A percentile compares a stretch with the other conserved stretches of the same genome.
Evolutionary conservation across 2,888 invertebrate species (phyloP).

Genomic region (Nebria salina): DNA sequence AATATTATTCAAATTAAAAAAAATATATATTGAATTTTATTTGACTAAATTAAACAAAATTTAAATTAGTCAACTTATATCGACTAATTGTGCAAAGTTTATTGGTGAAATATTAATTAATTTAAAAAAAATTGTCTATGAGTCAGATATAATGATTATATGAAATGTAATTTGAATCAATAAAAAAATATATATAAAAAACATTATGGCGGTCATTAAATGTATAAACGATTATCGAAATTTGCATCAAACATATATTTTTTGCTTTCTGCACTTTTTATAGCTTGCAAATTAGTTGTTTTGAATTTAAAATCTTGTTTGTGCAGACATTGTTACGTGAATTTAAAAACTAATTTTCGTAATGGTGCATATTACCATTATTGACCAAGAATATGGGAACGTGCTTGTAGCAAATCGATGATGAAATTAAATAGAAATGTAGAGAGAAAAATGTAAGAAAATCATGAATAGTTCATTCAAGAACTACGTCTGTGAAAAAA

Average conservation of each 20-base stretch:
- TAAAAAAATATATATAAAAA: not conserved
- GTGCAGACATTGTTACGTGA: not conserved
- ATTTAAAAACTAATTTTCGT: not conserved
- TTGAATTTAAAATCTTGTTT: not conserved
- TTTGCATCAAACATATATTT: no score
- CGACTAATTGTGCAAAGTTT: no score
- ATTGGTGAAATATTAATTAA: no score
- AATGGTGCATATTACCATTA: not conserved
- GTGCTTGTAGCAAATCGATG: not conserved
- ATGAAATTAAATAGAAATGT: not conserved
- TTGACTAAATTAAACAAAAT: no score
- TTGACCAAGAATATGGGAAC: not conserved
- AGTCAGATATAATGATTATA: not conserved
- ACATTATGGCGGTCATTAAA: not conserved
- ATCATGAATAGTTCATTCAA: not conserved
- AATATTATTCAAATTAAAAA: not conserved
- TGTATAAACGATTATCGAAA: not conserved
- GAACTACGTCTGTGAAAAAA: not conserved
- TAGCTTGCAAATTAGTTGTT: not conserved
- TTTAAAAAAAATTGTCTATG: not conserved
- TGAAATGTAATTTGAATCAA: not conserved
- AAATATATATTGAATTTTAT: no score
- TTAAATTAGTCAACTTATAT: no score
- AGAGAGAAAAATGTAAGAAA: not conserved
- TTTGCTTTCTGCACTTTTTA: no score